Evolutionary conservation across 2,888 invertebrate genomes (phyloP), one percentile per base, ranked within the genome.

Genomic region (Nephrotoma appendiculata): DNA sequence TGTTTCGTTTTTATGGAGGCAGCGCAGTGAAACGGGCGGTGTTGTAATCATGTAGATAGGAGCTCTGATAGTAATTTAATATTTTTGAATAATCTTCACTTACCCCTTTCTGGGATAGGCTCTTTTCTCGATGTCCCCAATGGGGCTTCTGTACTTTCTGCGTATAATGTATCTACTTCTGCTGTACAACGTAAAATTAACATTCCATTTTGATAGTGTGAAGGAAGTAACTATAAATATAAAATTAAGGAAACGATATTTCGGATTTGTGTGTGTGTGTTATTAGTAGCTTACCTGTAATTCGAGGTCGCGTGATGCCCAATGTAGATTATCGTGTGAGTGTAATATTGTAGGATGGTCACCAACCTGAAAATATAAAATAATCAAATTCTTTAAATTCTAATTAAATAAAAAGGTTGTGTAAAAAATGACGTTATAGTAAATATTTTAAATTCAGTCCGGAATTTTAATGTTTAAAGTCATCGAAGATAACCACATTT

Each of bases 91-190:
- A 84, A 86, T 87, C 31, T 31, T 71, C 71, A 31, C 88, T 88
- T 87, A 89, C 89, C 89, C 88, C 89, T 88, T 88, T 89, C 89
- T 86, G 89, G 89, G 86, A 89, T 89, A 15, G 89, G 89, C 86
- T 89, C 89, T 86, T 89, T 89, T 87, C 89, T 88, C 86, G 89
- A 88, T 87, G 88, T 89, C 88, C 89, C 89, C 19, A 89, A 87
- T 41, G 88, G 88, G 86, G 89, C 89, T 87, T 89, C 89, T 6
- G 89, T 88, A 86, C 88, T 88, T 87, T 89, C 89, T 41, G 88
- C 88, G 88, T 89, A 89, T 87, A 89, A 88, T 87, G 88, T 87
- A 83, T 88, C 88, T 86, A 89, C 89, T 87, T 89, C 89, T 86
- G 89, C 89, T 86, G 88, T 89, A 88, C 89, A 89, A 83, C 88